Base-by-base conservation (phyloP, 2,113 vertebrate species). In the Corythoichthys haematopterus region DNA sequence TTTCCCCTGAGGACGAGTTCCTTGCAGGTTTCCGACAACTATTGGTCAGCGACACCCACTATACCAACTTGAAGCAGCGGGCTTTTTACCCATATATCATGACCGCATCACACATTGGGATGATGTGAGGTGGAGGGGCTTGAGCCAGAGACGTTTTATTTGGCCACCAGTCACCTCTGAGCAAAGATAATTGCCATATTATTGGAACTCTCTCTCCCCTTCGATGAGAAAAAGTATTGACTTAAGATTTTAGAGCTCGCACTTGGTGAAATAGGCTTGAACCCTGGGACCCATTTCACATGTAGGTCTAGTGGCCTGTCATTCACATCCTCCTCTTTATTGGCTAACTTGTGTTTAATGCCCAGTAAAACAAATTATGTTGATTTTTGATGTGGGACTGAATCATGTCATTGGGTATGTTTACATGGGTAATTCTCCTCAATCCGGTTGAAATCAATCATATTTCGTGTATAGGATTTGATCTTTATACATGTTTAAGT, bases 71-170 rank as follows among this genome's bases (percentile, higher is more conserved):
- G 60, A 70, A 68, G 38, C 70, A 64, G 75, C 82, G 74, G 72
- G 70, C 70, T 70, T 78, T 82, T 87, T 85, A 81, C 86, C 87
- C 80, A 87, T 80, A 89, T 90, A 86, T 67, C 79, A 38, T 70
- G 68, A 79, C 79, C 83, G 64, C 65, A 66, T 72, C 75, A 74
- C 28, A 15, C 59, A 68, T 20, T 33, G 60, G 60, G 20, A 13
- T 47, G 43, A 14, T 15, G 33, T 28, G 9, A 48, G 68, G 58
- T 72, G 73, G 81, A 28, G 76, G 80, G 64, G 80, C 73, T 72
- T 48, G 46, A 80, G 66, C 80, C 72, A 55, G 57, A 80, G 46
- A 72, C 60, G 76, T 69, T 75, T 55, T 70, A 74, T 82, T 73
- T 79, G 79, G 81, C 78, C 75, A 85, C 71, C 15, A 69, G 8